A percentile compares a stretch with the other conserved stretches of the same genome.
Conservation (phyloP, 2,797 vertebrate genomes). For the Coregonus ussuriensis region DNA sequence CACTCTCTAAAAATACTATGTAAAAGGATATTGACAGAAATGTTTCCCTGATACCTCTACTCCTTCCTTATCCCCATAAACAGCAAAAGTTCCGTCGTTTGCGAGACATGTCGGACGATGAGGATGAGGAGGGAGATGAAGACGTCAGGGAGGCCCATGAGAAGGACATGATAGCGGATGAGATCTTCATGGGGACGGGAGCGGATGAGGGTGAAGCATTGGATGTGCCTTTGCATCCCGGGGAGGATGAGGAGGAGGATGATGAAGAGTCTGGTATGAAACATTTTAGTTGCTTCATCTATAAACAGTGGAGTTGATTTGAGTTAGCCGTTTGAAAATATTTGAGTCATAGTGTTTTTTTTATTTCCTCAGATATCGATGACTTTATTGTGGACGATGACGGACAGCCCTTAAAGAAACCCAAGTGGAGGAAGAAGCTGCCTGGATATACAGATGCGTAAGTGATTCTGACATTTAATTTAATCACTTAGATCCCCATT, state of each 20-base stretch:
- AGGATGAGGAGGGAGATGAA: slow-evolving; percentile 51
- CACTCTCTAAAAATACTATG: too few species aligned
- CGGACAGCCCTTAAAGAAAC: slow-evolving; percentile 87
- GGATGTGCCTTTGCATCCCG: slow-evolving; percentile 75
- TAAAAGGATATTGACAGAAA: too few species aligned
- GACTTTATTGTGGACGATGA: slow-evolving; percentile 92
- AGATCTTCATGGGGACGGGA: slow-evolving; percentile 85
- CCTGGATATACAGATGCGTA: slow-evolving; percentile 90
- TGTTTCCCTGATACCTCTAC: not conserved
- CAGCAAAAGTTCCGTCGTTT: slow-evolving; percentile 85
- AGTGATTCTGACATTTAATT: slow-evolving; percentile 45
- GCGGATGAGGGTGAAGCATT: slow-evolving; percentile 79
- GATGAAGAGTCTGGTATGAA: slow-evolving; percentile 85
- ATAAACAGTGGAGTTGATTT: not conserved
- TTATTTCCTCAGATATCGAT: slow-evolving; percentile 78
- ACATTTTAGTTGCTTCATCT: not conserved
- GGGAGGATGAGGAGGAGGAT: slow-evolving; percentile 86
- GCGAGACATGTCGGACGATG: slow-evolving; percentile 76
- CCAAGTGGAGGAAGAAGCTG: slow-evolving; percentile 87
- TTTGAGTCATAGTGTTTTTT: not conserved
- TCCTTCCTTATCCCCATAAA: not conserved
- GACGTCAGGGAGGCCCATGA: slow-evolving; percentile 89
- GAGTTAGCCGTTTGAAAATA: not conserved
- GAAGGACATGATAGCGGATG: slow-evolving; percentile 88
- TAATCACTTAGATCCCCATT: too few species aligned